Percentiles rank a stretch among this genome's conserved stretches.
Evolutionary conservation across 2,113 vertebrate genomes (phyloP).

Genomic region (Chloropsis cyanopogon): DNA sequence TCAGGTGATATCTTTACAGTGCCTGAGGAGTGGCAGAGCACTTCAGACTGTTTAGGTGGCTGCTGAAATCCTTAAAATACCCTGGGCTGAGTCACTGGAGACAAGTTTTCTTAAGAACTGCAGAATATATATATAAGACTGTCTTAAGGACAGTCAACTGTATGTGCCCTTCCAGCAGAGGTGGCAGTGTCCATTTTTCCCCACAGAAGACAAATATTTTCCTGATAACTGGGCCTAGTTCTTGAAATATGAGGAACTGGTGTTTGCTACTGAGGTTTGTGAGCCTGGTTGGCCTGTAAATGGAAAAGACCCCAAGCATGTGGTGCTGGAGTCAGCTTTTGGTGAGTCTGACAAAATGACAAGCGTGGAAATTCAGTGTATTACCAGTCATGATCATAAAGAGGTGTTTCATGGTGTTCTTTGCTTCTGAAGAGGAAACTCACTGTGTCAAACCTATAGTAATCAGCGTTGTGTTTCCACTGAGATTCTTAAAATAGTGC

Average conservation of each 20-base stretch:
- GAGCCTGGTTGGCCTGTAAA: neutral
- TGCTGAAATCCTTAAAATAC: constrained; percentile 6
- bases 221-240: neutral
- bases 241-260: neutral
- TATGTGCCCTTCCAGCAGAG: fast-evolving
- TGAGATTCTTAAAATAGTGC: neutral
- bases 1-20: neutral
- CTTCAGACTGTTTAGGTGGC: neutral
- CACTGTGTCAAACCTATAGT: neutral
- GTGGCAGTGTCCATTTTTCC: neutral
- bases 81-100: neutral
- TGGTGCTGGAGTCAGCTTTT: neutral
- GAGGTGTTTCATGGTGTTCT: neutral
- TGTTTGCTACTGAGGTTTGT: neutral
- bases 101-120: neutral
- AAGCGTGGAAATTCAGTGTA: neutral
- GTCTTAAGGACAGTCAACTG: neutral
- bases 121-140: neutral
- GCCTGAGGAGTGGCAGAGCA: neutral
- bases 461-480: neutral
- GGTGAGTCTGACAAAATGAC: neutral
- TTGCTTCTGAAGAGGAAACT: neutral
- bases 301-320: neutral
- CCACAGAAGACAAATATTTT: neutral
- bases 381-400: neutral